Evolutionary conservation across 2,113 vertebrate genomes (phyloP).

Genomic region (Leiothrix lutea): DNA sequence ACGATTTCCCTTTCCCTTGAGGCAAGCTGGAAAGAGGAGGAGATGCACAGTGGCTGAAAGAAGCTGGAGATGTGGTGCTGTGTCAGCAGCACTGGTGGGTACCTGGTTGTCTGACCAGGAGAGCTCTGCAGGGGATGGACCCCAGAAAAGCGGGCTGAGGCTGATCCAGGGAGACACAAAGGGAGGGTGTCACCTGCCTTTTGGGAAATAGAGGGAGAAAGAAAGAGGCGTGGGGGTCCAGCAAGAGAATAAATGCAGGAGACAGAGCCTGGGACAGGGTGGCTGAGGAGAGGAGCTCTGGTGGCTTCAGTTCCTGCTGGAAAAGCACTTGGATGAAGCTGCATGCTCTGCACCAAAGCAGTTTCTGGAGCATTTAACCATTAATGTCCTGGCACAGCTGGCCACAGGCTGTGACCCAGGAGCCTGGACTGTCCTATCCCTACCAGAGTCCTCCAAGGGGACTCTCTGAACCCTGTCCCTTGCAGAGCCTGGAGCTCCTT

Average conservation of each 20-base stretch:
- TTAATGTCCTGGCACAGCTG: neutral
- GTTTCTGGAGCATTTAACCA: neutral
- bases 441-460: accelerated
- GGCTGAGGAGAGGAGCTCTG: neutral
- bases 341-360: accelerated
- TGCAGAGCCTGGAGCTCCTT: neutral
- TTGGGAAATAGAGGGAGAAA: neutral
- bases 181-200: neutral
- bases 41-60: neutral
- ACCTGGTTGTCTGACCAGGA: too few species aligned
- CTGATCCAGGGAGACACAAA: neutral
- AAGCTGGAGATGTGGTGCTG: too few species aligned
- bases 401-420: neutral
- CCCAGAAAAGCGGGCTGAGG: neutral
- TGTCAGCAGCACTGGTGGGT: too few species aligned
- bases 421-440: neutral
- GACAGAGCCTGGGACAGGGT: neutral
- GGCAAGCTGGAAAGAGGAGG: neutral
- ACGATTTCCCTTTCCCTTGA: neutral
- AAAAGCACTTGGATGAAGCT: neutral
- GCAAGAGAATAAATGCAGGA: neutral
- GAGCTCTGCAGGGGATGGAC: too few species aligned
- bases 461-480: neutral
- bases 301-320: neutral
- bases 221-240: neutral